phyloP scores from a whole-genome alignment of 2,797 vertebrate genomes.

The Adelosebastes latens region DNA sequence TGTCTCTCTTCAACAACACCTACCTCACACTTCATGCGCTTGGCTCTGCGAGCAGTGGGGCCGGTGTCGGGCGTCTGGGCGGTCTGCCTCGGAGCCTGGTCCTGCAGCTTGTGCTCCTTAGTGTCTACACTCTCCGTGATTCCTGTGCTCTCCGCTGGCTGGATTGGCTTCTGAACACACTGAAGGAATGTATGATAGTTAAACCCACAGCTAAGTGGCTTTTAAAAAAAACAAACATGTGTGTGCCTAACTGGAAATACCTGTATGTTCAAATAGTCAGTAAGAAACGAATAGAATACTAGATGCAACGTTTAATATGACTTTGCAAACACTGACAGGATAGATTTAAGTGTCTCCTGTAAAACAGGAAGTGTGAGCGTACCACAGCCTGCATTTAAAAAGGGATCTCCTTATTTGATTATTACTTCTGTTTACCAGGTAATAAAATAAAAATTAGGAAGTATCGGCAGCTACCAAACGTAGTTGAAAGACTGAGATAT shows the following conservation, averaged over 20 bases:
- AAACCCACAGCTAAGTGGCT: background rate
- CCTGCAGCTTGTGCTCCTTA: conserved; percentile 89
- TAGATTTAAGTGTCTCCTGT: background rate
- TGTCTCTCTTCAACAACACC: conserved; percentile 17
- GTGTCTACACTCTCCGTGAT: conserved; percentile 79
- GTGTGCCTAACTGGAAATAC: conserved; percentile 39
- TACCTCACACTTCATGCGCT: conserved; percentile 93
- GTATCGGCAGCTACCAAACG: background rate
- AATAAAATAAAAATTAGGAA: background rate
- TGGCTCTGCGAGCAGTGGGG: conserved; percentile 89
- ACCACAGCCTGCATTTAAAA: background rate
- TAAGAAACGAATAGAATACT: background rate
- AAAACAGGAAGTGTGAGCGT: background rate
- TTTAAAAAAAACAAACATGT: background rate
- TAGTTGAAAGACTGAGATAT: background rate
- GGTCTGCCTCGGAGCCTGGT: conserved; percentile 86
- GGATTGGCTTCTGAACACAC: conserved; percentile 88
- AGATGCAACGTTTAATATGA: background rate
- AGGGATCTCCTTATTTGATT: background rate
- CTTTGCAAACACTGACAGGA: background rate
- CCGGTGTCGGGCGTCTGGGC: conserved; percentile 80
- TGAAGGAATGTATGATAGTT: conserved; percentile 43
- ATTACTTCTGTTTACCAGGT: background rate
- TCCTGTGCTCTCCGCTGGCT: conserved; percentile 81
- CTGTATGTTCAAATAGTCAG: background rate